Conservation (phyloP, 2,113 vertebrate genomes). For the Australoheros scitulus region DNA sequence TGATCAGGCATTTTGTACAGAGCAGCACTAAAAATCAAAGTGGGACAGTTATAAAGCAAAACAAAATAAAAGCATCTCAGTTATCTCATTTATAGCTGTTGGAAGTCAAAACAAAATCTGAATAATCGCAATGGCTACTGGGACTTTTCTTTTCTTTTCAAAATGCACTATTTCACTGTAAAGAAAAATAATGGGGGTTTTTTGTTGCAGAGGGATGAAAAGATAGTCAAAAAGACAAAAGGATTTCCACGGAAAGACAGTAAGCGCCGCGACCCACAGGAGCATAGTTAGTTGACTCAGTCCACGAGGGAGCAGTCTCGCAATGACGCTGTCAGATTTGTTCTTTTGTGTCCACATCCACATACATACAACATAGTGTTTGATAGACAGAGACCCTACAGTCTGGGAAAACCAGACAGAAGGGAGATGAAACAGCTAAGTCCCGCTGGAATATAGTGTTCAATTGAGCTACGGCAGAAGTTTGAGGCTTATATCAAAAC, state of each 20-base stretch:
- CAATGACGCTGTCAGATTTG: conserved; percentile 61
- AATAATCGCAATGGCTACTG: neutral
- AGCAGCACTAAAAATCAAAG: neutral
- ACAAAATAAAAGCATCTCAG: neutral
- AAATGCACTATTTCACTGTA: neutral
- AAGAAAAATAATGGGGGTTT: neutral
- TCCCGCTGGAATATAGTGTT: conserved; percentile 38
- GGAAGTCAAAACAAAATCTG: neutral
- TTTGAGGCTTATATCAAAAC: conserved; percentile 35
- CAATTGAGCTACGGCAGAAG: conserved; percentile 37
- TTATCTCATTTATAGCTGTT: neutral
- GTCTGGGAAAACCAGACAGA: conserved; percentile 43
- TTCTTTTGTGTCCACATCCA: conserved; percentile 31
- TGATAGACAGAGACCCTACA: conserved; percentile 55
- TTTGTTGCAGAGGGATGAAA: neutral
- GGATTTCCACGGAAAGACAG: conserved; percentile 38
- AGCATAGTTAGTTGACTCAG: conserved; percentile 64
- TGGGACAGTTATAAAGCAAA: neutral
- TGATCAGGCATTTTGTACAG: neutral
- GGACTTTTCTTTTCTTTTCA: neutral
- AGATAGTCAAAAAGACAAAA: conserved; percentile 19
- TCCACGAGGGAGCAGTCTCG: conserved; percentile 42
- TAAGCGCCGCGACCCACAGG: conserved; percentile 56
- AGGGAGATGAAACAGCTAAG: conserved; percentile 40
- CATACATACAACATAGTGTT: conserved; percentile 9